Evolutionary conservation across 2,888 invertebrate species (phyloP).

Genomic region (Heliconius hortense): DNA sequence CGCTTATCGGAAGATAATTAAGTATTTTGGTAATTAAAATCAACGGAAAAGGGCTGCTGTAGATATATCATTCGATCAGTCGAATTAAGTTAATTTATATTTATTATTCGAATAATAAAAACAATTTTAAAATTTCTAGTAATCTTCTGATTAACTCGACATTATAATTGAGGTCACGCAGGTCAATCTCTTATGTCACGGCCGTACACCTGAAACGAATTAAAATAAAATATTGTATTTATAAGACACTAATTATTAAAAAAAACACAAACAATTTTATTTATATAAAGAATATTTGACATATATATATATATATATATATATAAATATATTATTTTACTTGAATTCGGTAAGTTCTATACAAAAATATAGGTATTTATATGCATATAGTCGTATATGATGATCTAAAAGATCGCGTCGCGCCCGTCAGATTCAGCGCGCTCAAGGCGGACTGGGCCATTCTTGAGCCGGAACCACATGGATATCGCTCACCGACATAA

Average conservation of each 20-base stretch:
- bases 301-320: not conserved
- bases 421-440: constrained; percentile 60
- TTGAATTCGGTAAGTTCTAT: not conserved
- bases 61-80: not conserved
- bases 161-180: constrained; percentile 5
- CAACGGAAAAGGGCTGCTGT: not conserved
- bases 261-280: not conserved
- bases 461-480: constrained; percentile 76
- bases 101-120: no score
- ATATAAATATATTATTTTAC: not conserved
- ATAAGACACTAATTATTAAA: not conserved
- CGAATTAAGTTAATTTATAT: not conserved
- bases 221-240: not conserved
- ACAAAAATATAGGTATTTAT: not conserved
- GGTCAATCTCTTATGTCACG: constrained; percentile 25
- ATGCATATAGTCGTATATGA: constrained; percentile 42
- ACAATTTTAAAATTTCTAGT: not conserved
- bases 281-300: not conserved
- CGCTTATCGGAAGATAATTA: not conserved
- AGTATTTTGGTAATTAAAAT: not conserved
- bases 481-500: constrained; percentile 53
- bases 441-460: constrained; percentile 79
- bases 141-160: not conserved
- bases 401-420: constrained; percentile 71
- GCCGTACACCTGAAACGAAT: not conserved